phyloP scores from a whole-genome alignment of 37 sponge, comb jelly and placozoan species.

The Geodia barretti region DNA sequence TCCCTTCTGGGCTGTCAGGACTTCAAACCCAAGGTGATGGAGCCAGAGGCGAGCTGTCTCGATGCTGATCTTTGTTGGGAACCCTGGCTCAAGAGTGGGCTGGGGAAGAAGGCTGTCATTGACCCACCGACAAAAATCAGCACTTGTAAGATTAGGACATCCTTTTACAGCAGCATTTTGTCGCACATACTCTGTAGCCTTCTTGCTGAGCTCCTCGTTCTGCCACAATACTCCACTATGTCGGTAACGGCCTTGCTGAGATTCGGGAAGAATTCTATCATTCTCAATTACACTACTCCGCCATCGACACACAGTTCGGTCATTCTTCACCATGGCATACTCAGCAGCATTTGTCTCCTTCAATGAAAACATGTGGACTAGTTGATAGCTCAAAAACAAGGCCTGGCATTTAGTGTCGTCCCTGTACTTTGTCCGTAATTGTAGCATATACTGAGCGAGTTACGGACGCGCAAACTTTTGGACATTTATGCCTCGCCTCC shows the following conservation, averaged over 20 bases:
- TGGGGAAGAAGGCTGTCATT: slow-evolving; percentile 15
- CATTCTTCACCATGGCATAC: background rate
- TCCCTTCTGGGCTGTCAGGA: slow-evolving; percentile 17
- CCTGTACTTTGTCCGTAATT: no score
- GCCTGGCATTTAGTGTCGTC: slow-evolving; percentile 23
- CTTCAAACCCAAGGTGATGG: slow-evolving; percentile 43
- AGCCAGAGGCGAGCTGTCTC: slow-evolving; percentile 45
- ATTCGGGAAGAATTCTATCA: slow-evolving; percentile 19
- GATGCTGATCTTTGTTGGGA: slow-evolving; percentile 14
- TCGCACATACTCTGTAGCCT: slow-evolving; percentile 22
- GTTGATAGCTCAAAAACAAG: background rate
- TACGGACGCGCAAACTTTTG: no score
- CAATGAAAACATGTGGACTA: background rate
- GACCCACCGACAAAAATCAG: slow-evolving; percentile 37
- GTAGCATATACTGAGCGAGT: no score
- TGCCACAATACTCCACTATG: slow-evolving; percentile 30
- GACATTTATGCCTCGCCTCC: no score
- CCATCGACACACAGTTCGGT: slow-evolving; percentile 37
- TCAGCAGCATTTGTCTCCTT: slow-evolving; percentile 14
- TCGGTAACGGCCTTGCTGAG: slow-evolving; percentile 31
- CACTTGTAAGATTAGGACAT: slow-evolving; percentile 23
- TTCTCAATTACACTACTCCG: background rate
- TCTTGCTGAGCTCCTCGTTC: slow-evolving; percentile 17
- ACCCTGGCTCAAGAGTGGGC: slow-evolving; percentile 30
- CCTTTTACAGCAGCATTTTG: slow-evolving; percentile 36